phyloP scores from a whole-genome alignment of 2,888 invertebrate genomes.

The Azorinus chamasolen region DNA sequence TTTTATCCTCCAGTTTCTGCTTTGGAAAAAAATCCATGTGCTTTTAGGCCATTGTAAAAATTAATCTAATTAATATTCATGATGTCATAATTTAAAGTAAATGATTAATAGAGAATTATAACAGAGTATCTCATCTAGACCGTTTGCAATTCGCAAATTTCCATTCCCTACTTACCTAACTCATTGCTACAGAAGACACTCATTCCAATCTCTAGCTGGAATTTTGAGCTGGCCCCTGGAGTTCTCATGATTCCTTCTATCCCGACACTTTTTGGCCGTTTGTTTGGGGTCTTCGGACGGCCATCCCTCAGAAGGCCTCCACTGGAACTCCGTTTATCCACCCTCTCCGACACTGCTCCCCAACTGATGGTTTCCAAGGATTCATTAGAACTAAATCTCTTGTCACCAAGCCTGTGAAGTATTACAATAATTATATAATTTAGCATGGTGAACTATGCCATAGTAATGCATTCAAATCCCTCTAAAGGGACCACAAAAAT shows the following conservation, averaged over 20 bases:
- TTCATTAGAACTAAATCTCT: slow-evolving; percentile 79
- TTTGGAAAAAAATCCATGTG: too few species aligned
- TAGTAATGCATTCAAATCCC: too few species aligned
- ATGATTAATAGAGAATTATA: too few species aligned
- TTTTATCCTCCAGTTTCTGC: too few species aligned
- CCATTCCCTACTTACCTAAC: slow-evolving; percentile 80
- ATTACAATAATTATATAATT: neutral
- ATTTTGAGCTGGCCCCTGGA: slow-evolving; percentile 76
- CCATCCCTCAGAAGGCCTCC: slow-evolving; percentile 52
- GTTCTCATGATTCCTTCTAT: slow-evolving; percentile 73
- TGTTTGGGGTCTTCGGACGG: slow-evolving; percentile 66
- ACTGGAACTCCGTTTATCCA: slow-evolving; percentile 65
- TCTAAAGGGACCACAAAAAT: too few species aligned
- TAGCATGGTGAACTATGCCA: too few species aligned
- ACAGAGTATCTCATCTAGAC: too few species aligned
- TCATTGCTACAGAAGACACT: slow-evolving; percentile 87
- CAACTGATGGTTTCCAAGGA: slow-evolving; percentile 82
- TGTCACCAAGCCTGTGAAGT: slow-evolving; percentile 76
- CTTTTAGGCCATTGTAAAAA: too few species aligned
- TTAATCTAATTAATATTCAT: too few species aligned
- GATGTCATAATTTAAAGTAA: too few species aligned
- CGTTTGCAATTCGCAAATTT: too few species aligned
- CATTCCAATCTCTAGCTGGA: slow-evolving; percentile 85
- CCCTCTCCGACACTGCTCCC: slow-evolving; percentile 81
- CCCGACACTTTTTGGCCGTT: slow-evolving; percentile 67